Percentiles rank a stretch among this genome's conserved stretches.
phyloP scores from a whole-genome alignment of 2,113 vertebrate species.

The Struthio camelus region DNA sequence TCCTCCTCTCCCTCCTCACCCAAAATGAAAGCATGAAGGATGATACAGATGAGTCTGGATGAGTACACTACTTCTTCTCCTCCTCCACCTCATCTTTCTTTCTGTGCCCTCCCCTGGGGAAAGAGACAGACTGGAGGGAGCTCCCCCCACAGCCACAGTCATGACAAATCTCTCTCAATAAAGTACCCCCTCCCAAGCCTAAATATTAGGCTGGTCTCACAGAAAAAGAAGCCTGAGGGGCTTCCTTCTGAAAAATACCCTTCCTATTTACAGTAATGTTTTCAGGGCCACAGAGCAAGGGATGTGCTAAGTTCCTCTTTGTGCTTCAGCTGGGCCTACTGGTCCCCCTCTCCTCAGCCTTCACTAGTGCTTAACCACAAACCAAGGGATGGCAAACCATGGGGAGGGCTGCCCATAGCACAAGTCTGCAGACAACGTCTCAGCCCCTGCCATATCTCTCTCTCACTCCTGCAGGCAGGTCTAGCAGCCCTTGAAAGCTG shows the following conservation, averaged over 20 bases:
- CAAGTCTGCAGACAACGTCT: not conserved
- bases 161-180: slow-evolving; percentile 3
- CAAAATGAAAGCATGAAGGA: not conserved
- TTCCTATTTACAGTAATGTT: slow-evolving; percentile 64
- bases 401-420: not conserved
- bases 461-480: not conserved
- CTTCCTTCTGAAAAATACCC: slow-evolving; percentile 2
- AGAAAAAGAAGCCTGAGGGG: not conserved
- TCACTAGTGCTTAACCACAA: not conserved
- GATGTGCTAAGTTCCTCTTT: not conserved
- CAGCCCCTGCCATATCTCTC: not conserved
- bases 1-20: not conserved
- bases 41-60: slow-evolving; percentile 5
- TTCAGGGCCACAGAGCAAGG: slow-evolving; percentile 8
- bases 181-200: slow-evolving; percentile 30
- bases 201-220: slow-evolving; percentile 63
- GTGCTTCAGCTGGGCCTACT: accelerated
- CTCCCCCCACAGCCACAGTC: not conserved
- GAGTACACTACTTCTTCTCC: slow-evolving; percentile 12
- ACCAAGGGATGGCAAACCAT: not conserved
- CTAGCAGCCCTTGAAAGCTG: not conserved
- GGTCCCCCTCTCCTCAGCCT: not conserved
- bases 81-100: not conserved
- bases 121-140: not conserved
- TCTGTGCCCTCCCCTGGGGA: not conserved